A percentile compares a stretch with the other conserved stretches of the same genome.
Conservation (phyloP, 2,113 vertebrate genomes). For the Progne subis region DNA sequence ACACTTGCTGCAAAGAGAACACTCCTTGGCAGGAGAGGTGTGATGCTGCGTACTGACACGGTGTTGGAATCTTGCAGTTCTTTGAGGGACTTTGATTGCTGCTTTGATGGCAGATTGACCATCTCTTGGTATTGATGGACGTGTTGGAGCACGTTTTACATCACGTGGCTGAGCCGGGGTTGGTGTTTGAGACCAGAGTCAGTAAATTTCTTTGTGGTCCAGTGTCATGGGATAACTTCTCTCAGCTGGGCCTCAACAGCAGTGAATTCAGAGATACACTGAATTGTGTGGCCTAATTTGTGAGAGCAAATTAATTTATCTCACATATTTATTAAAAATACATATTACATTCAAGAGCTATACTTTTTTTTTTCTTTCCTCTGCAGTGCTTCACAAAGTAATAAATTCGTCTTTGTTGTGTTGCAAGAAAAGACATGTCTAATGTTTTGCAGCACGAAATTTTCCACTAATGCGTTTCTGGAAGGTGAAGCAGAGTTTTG, state of each 20-base stretch:
- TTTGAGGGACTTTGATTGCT: neutral
- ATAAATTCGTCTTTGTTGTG: constrained; percentile 56
- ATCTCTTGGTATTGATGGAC: neutral
- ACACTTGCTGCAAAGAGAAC: neutral
- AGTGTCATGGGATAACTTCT: accelerated
- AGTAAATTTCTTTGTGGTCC: neutral
- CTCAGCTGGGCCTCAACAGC: neutral
- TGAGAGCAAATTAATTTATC: neutral
- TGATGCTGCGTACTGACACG: accelerated
- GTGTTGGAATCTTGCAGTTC: neutral
- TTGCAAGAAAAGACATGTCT: constrained; percentile 72
- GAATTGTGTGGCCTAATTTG: neutral
- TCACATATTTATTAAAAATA: neutral
- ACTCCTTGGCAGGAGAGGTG: neutral
- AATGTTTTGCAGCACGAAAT: constrained; percentile 49
- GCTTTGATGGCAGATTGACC: neutral
- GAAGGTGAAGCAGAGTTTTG: constrained; percentile 41
- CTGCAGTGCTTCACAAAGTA: constrained; percentile 38
- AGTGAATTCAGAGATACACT: neutral
- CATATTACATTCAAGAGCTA: neutral
- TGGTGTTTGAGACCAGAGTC: neutral
- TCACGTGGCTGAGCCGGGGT: neutral
- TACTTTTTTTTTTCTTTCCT: neutral
- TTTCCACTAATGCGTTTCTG: constrained; percentile 62
- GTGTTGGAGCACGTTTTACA: neutral